These are phyloP conservation scores for Cricetomys ansorgei DNA, from an alignment of 2,113 vertebrate species.

Conservation along the genomic window DNA sequence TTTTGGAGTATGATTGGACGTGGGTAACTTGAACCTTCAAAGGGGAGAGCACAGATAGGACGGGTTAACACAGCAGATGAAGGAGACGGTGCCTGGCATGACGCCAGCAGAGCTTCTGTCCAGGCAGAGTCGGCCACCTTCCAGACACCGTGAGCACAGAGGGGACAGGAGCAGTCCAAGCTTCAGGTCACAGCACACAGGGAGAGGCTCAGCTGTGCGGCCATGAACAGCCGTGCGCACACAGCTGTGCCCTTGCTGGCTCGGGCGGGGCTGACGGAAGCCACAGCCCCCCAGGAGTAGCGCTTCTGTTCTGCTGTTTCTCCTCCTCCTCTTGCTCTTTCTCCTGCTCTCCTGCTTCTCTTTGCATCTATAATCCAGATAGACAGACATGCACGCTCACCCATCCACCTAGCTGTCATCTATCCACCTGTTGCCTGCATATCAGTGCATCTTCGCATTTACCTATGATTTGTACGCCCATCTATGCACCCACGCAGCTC, in stretches of 20 bases:
- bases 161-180: not conserved
- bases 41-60: not conserved
- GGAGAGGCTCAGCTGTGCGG: not conserved
- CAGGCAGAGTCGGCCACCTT: not conserved
- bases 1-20: not conserved
- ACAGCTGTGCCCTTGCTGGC: not conserved
- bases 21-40: not conserved
- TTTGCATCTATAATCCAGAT: not conserved
- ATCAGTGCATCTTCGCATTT: not conserved
- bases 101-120: not conserved
- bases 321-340: not conserved
- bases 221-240: not conserved
- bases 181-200: not conserved
- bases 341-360: not conserved
- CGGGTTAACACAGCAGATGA: no score
- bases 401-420: no score
- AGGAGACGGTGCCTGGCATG: no score
- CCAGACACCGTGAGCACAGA: not conserved
- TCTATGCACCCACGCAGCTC: not conserved
- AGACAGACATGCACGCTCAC: not conserved
- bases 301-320: not conserved
- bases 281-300: accelerated
- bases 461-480: not conserved
- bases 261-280: not conserved
- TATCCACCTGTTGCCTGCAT: no score